Evolutionary conservation across 2,113 vertebrate species (phyloP).

Genomic region (Ariopsis seemanni): DNA sequence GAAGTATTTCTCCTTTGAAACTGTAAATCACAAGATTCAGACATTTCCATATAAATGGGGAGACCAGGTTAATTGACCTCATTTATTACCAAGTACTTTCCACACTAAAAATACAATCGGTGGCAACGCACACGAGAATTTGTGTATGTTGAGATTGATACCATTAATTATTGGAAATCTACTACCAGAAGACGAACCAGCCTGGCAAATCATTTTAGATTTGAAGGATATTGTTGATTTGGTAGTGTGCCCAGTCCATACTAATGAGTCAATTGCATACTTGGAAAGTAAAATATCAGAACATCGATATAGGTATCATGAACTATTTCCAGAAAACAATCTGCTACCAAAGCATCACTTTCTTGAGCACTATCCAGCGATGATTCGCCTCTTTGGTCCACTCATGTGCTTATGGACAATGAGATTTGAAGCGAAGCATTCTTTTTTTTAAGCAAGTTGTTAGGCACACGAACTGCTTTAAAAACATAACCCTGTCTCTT

Average conservation of each 20-base stretch:
- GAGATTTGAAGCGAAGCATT: neutral
- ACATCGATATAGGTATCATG: neutral
- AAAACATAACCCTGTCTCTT: conserved; percentile 32
- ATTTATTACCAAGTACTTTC: neutral
- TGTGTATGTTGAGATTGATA: neutral
- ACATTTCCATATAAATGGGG: neutral
- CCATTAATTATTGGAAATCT: neutral
- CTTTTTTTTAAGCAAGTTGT: neutral
- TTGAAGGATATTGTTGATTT: no score
- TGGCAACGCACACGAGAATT: neutral
- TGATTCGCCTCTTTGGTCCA: neutral
- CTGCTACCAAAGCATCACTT: neutral
- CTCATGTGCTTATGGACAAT: neutral
- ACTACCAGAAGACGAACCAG: neutral
- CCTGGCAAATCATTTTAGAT: no score
- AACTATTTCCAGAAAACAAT: neutral
- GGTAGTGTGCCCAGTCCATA: no score
- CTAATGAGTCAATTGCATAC: neutral
- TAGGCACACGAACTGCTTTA: conserved; percentile 40
- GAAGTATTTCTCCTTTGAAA: neutral
- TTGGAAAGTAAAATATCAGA: neutral
- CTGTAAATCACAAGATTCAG: neutral
- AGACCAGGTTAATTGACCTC: neutral
- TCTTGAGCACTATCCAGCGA: neutral
- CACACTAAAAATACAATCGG: neutral